These are phyloP conservation scores for Otus sunia DNA, from an alignment of 2,113 vertebrate genomes.

Conservation along the genomic window DNA sequence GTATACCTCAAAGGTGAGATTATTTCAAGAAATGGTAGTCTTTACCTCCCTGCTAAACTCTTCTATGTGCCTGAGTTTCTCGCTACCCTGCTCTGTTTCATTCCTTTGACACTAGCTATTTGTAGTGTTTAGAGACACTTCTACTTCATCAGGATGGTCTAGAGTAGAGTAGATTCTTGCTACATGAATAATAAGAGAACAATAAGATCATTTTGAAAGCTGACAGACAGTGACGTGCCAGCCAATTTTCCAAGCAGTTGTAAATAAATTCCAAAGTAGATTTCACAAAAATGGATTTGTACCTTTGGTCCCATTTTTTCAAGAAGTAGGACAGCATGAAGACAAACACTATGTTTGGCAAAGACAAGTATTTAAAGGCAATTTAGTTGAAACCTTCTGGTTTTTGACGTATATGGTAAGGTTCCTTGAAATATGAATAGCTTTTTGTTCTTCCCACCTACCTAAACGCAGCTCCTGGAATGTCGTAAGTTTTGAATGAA, in stretches of 20 bases:
- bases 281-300: neutral
- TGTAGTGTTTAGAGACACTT: neutral
- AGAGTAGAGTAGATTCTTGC: neutral
- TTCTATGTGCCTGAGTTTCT: neutral
- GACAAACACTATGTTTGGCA: fast-evolving
- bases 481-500: neutral
- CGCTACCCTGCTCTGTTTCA: neutral
- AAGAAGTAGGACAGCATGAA: neutral
- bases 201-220: neutral
- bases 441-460: neutral
- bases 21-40: neutral
- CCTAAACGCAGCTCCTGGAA: neutral
- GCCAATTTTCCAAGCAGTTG: neutral
- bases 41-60: neutral
- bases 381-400: neutral
- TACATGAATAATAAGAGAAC: neutral
- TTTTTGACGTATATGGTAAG: neutral
- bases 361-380: neutral
- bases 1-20: neutral
- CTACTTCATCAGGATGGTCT: neutral
- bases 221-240: neutral
- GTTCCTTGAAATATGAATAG: neutral
- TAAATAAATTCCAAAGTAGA: neutral
- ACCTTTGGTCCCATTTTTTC: neutral
- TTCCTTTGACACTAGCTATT: neutral